Conservation (phyloP, 2,888 invertebrate genomes). For the Hydroisotoma schaefferi region DNA sequence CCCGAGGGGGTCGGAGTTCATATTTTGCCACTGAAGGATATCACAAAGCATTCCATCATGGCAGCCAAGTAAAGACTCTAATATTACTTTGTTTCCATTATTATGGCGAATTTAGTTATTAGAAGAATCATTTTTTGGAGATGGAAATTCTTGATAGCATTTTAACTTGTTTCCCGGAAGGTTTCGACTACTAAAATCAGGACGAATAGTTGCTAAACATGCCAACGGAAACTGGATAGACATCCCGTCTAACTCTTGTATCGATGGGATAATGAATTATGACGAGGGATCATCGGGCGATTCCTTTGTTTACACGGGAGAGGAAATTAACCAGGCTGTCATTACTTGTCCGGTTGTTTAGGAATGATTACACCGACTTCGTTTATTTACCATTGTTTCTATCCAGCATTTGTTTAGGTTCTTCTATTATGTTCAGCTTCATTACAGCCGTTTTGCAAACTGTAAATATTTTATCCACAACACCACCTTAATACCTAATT, state of each 20-base stretch:
- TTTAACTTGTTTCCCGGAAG: conserved; percentile 10
- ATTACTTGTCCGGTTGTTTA: conserved; percentile 29
- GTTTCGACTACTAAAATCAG: conserved; percentile 28
- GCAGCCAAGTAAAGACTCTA: conserved; percentile 26
- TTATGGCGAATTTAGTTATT: no score
- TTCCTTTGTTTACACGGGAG: conserved; percentile 19
- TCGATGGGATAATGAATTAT: conserved; percentile 37
- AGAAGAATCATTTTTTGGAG: neutral
- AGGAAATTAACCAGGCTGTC: conserved; percentile 27
- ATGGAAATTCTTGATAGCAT: neutral
- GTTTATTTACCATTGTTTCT: no score
- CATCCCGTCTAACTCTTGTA: conserved; percentile 22
- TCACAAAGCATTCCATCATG: conserved; percentile 19
- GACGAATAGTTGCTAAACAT: conserved; percentile 30
- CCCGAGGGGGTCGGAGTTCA: conserved; percentile 29
- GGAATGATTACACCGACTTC: no score
- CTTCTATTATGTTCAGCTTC: no score
- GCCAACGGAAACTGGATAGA: conserved; percentile 31
- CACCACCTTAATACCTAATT: no score
- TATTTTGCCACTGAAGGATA: conserved; percentile 26
- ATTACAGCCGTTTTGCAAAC: no score
- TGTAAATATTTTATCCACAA: no score
- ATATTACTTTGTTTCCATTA: neutral
- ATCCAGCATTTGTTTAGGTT: no score
- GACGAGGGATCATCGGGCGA: conserved; percentile 8